Conservation (phyloP, 1,140 invertebrate genomes). For the Maconellicoccus hirsutus region DNA sequence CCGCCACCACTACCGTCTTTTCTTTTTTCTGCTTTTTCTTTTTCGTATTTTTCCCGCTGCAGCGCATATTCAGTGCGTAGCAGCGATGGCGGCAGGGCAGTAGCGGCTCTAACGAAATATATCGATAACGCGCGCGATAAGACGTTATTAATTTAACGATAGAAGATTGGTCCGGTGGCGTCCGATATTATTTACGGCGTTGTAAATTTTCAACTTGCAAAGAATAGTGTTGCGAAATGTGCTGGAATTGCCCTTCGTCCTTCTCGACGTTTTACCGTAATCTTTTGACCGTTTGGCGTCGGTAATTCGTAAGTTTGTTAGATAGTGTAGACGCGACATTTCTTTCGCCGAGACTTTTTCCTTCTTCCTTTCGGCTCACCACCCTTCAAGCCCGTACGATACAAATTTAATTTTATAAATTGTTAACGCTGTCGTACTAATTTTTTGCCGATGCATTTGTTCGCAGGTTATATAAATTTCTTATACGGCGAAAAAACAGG, state of each 20-base stretch:
- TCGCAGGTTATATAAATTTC: slow-evolving; percentile 62
- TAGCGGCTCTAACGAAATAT: neutral
- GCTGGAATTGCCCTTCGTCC: neutral
- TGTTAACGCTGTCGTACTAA: too few species aligned
- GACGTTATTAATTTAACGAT: slow-evolving; percentile 5
- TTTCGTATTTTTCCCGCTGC: too few species aligned
- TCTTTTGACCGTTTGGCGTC: neutral
- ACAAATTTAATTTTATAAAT: too few species aligned
- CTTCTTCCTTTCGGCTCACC: too few species aligned
- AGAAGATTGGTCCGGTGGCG: neutral
- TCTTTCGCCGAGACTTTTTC: too few species aligned
- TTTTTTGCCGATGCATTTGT: slow-evolving; percentile 25
- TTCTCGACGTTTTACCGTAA: neutral
- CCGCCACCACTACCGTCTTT: too few species aligned
- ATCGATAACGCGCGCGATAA: neutral
- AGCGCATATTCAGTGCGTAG: too few species aligned
- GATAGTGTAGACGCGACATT: too few species aligned
- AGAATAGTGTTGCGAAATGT: neutral
- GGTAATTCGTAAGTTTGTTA: too few species aligned
- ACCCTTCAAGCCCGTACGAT: too few species aligned
- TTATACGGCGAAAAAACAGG: slow-evolving; percentile 59
- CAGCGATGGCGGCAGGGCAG: too few species aligned
- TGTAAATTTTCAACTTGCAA: neutral
- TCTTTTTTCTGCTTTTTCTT: too few species aligned
- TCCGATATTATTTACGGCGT: neutral